Base-by-base conservation (phyloP, 2,888 invertebrate species). In the Ectemnius lituratus region DNA sequence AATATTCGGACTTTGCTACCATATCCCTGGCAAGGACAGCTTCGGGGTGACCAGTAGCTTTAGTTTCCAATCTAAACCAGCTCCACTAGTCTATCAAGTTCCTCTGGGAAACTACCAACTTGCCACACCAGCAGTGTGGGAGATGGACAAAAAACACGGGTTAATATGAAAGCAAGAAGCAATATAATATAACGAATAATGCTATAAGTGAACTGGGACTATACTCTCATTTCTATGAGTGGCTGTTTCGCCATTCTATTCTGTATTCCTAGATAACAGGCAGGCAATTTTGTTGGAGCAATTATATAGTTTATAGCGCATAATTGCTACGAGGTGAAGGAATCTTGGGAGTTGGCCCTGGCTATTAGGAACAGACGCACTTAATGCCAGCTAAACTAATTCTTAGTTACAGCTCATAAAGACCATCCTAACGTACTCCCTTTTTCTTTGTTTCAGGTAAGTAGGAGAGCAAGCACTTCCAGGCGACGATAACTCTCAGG, bases 381-480 rank as follows among this genome's bases (percentile, higher is more conserved):
- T 63, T 63, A 59, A 67, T 59, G 14, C 11, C 18, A 2, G 3
- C 16, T 4, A 11, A 37, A 74, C 67, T 73, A 52, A 52, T 52
- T 14, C 16, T 16, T 16, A 52, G 52, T 52, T 52, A 52, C 16
- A 14, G 52, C 16, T 16, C 52, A 16, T 52, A 52, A 52, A 52
- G 16, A 52, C 52, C 16, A 49, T 20, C 52, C 63, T 75, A 69
- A 78, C 60, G 4, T 49, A 28, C 16, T 8, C 4, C 49, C 62
- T 14, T 27, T 59, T 61, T 62, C 70, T 79, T 59, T 82, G 80
- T 84, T 86, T 60, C 79, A 83, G 84, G 83, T 86, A 76, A 86
- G 86, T 86, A 80, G 28, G 59, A 49, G 46, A 14, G 6, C n/a
- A 20, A 18, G 16, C 14, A n/a, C 45, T 23, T 28, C 14, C 4